phyloP scores from a whole-genome alignment of 2,888 invertebrate species.

The Tenthredo scrophulariae region DNA sequence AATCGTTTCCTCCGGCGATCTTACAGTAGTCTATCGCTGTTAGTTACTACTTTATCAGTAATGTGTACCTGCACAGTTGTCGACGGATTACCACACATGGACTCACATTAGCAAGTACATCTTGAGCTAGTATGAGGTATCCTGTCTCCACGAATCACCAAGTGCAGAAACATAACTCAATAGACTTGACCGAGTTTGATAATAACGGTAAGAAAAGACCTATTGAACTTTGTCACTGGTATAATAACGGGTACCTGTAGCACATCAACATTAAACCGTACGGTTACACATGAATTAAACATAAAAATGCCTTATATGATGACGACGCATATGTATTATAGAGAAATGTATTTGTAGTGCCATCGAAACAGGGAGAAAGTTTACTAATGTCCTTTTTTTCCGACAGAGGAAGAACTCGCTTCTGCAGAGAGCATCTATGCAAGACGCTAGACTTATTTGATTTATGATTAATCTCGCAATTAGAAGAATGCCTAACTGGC shows the following conservation, averaged over 20 bases:
- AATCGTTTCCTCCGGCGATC: slow-evolving; percentile 15
- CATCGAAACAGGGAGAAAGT: slow-evolving; percentile 35
- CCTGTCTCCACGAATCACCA: not conserved
- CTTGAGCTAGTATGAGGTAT: too few relatives aligned
- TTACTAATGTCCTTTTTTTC: slow-evolving; percentile 7
- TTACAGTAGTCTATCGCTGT: not conserved
- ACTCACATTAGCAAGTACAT: not conserved
- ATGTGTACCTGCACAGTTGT: not conserved
- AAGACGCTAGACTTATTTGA: not conserved
- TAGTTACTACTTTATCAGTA: not conserved
- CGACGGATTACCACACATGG: not conserved
- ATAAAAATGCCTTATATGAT: slow-evolving; percentile 64
- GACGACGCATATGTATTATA: not conserved
- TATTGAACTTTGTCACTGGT: slow-evolving; percentile 35
- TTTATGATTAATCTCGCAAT: not conserved
- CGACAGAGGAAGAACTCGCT: slow-evolving; percentile 12
- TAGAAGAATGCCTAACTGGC: not conserved
- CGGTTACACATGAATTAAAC: slow-evolving; percentile 72
- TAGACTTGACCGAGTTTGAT: not conserved
- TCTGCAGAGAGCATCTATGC: not conserved
- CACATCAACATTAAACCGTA: not conserved
- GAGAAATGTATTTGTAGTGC: slow-evolving; percentile 12
- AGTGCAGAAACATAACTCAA: not conserved
- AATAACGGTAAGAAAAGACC: not conserved
- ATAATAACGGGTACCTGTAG: not conserved